Evolutionary conservation across 2,797 vertebrate species (phyloP), one percentile per base, ranked within the genome.

Genomic region (Rousettus madagascariensis): DNA sequence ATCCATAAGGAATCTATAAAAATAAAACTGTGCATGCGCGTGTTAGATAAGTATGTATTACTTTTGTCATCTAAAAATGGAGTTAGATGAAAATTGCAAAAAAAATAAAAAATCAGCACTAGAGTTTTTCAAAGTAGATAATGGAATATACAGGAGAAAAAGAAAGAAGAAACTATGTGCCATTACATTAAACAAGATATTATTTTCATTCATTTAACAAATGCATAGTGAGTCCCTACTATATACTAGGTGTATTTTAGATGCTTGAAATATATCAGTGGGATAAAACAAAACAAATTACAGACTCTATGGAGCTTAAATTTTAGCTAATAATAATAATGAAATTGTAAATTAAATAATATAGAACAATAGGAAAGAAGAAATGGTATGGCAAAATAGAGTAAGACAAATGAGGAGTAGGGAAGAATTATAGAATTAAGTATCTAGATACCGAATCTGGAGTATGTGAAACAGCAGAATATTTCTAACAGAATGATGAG

Each of bases 401-500:
- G 28, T 30, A 86, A 91, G 17, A 5, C 6, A 68, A 77, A 2
- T 30, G 57, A 10, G 24, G 15, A 1, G 2, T 43, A 41, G 49
- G 16, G 33, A 65, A 86, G 26, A 69, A 65, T 57, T 69, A 46
- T 57, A 46, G 63, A 59, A 49, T 68, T 55, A 28, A 82, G 36
- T 30, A 43, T 16, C n/a, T 82, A n/a, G 30, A 26, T 9, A 2
- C 28, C 38, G 28, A 61, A n/a, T 86, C 17, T 22, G 30, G 15
- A 55, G 63, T 89, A 46, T 30, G 17, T 26, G 8, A 93, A 43
- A 15, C 0, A 16, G 1, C n/a, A 72, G 26, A 85, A 41, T 72
- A 36, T 51, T 59, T 92, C 93, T 66, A 86, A 93, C 49, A 86
- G 49, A 95, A 90, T 65, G 16, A n/a, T 26, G 8, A 93, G 7